A percentile compares a stretch with the other conserved stretches of the same genome.
phyloP scores from a whole-genome alignment of 2,888 invertebrate species.

The Hoplodrina blanda region DNA sequence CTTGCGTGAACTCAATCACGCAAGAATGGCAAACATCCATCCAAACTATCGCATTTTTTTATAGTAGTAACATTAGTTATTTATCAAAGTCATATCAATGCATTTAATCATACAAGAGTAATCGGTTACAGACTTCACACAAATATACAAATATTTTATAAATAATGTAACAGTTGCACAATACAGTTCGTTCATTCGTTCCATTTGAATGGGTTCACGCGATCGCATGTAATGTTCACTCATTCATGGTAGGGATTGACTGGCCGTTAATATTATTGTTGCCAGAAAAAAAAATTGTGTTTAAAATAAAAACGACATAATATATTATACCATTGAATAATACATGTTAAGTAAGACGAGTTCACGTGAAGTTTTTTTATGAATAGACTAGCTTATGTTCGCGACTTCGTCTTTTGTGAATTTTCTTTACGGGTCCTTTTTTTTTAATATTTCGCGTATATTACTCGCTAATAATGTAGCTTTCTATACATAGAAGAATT shows the following conservation, averaged over 20 bases:
- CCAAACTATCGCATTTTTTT: too few relatives aligned
- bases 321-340: neutral
- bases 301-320: slow-evolving; percentile 22
- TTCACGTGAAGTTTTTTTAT: too few relatives aligned
- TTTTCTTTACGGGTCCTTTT: too few relatives aligned
- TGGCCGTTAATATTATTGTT: slow-evolving; percentile 17
- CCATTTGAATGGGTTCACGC: slow-evolving; percentile 53
- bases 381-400: too few relatives aligned
- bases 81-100: neutral
- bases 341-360: too few relatives aligned
- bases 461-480: too few relatives aligned
- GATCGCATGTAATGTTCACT: slow-evolving; percentile 50
- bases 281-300: slow-evolving; percentile 28
- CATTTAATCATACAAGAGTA: slow-evolving; percentile 21
- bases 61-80: too few relatives aligned
- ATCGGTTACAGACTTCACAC: slow-evolving; percentile 18
- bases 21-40: too few relatives aligned
- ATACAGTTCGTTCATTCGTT: slow-evolving; percentile 52
- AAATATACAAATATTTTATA: slow-evolving; percentile 26
- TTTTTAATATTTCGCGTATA: too few relatives aligned
- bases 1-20: too few relatives aligned
- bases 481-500: too few relatives aligned
- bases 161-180: slow-evolving; percentile 53
- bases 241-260: slow-evolving; percentile 35
- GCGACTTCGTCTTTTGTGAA: too few relatives aligned